Base-by-base conservation (phyloP, 2,888 invertebrate species). In the Chaitophorus viminalis region DNA sequence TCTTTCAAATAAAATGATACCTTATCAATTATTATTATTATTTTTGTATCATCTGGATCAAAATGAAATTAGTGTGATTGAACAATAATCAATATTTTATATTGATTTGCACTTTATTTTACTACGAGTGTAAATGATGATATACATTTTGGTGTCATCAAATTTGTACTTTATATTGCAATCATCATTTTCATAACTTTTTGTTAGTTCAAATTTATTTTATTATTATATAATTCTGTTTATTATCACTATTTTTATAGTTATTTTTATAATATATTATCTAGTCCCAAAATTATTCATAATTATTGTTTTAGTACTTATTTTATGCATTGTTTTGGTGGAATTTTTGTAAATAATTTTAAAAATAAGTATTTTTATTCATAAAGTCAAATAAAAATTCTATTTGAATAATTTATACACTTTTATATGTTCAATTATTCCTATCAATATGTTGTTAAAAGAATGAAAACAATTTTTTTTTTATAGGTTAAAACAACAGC, bases 321-420 rank as follows among this genome's bases (percentile, higher is more conserved):
- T 33, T 79, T 87, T 87, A 87, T 87, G 87, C 72, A 87, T 87
- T 87, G 79, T 79, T 87, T 87, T 86, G 87, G 87, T 81, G 79
- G 72, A 87, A 81, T 39, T 87, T 29, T 74, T 87, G 87, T 87
- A 87, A 72, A 87, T 87, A 87, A 81, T 87, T 81, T 81, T 65
- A 52, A 60, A 78, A 87, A 79, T 87, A 87, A 87, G 68, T 81
- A 79, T 81, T 74, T 87, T 81, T 87, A 74, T 87, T 87, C 31
- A 77, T 65, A 78, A 86, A 78, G 70, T 33, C 52, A 77, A 85
- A 82, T 78, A 52, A 36, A 76, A 77, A 78, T 17, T 21, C 3
- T 60, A 60, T 25, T 60, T 60, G 60, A 60, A 25, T 60, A 6
- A 60, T 60, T 60, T 60, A 25, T 60, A 6, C 6, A 0, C 21